These are phyloP conservation scores for Chaetops frenatus DNA, from an alignment of 2,113 vertebrate species.

Conservation along the genomic window DNA sequence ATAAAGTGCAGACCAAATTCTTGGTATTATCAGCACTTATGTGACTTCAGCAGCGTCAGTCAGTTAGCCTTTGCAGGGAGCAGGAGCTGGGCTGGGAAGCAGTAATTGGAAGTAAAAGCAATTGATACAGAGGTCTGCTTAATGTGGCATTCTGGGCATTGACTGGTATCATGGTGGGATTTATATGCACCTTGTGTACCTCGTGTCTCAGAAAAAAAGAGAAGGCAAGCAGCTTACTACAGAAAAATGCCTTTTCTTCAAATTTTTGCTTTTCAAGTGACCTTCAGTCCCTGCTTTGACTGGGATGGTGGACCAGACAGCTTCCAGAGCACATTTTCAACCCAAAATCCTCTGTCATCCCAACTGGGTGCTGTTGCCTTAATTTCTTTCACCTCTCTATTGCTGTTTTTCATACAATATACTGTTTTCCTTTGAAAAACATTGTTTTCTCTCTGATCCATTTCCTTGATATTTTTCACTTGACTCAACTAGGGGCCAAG, in stretches of 20 bases:
- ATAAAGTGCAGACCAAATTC: conserved; percentile 42
- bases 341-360: neutral
- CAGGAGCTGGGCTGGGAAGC: neutral
- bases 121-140: neutral
- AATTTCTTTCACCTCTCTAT: neutral
- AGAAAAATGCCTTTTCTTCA: neutral
- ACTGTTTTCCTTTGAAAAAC: neutral
- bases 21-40: conserved; percentile 35
- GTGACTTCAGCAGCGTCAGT: neutral
- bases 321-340: neutral
- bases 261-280: neutral
- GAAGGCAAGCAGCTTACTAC: neutral
- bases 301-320: neutral
- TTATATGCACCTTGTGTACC: neutral
- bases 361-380: neutral
- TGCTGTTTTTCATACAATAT: neutral
- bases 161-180: neutral
- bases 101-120: conserved; percentile 9
- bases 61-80: neutral
- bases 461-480: neutral
- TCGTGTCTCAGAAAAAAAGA: neutral
- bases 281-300: neutral
- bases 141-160: neutral
- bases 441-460: neutral
- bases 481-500: neutral